Evolutionary conservation across 2,113 vertebrate species (phyloP), one percentile per base, ranked within the genome.

Genomic region (Limanda limanda): DNA sequence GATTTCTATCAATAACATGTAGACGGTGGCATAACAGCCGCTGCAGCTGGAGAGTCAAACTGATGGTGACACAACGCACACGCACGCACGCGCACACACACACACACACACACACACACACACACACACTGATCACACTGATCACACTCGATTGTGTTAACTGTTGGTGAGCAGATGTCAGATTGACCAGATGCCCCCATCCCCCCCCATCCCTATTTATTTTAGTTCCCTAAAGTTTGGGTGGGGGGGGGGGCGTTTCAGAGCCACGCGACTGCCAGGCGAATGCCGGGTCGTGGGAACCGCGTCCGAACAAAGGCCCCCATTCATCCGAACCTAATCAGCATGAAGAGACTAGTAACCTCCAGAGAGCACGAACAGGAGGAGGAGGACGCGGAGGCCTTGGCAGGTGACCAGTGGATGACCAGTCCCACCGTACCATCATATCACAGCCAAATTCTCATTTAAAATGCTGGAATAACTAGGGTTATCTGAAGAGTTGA

Each of bases 211-310:
- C 18, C 17, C 47, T 17, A 18, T 18, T 51, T 51, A 17, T 51
- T 70, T 64, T 23, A 59, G 71, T 68, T 65, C 68, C 73, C 81
- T 62, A 55, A 76, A 83, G 82, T 37, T 40, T 37, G 31, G 7
- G 17, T 81, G 40, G 70, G 45, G 79, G 42, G 80, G 83, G 83
- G 15, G 42, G 15, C 18, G 91, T 91, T 87, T 93, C 91, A 74
- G 62, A 94, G 96, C 94, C 96, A 95, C 94, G 94, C 95, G 96
- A 95, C 95, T 94, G 92, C 95, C 91, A 91, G 86, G 93, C 88
- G 92, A 93, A 89, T 79, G 91, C 79, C 80, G 89, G 93, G 95
- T 95, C 96, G 96, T 97, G 97, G 97, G 97, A 98, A 98, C 94
- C 80, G 69, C 71, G 10, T 54, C 2, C 24, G 18, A 86, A 97